Conservation (phyloP, 37 sponge, comb jelly and placozoan genomes). For the Amphimedon queenslandica region DNA sequence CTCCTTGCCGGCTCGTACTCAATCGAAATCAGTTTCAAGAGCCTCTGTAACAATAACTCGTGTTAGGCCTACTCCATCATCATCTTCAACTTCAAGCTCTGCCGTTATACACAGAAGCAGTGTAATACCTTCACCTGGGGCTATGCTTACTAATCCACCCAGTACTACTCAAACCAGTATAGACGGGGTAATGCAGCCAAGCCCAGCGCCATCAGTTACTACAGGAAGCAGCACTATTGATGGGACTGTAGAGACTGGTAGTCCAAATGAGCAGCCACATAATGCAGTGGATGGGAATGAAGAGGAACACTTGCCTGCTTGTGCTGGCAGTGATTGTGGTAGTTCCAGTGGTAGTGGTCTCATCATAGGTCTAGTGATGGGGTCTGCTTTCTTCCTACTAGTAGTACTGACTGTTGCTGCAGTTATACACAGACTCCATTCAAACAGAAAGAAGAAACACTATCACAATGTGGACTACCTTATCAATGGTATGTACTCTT, state of each 20-base stretch:
- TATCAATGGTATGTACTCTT: conserved; percentile 86
- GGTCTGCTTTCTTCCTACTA: conserved; percentile 26
- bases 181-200: too few relatives aligned
- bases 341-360: conserved; percentile 37
- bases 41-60: too few relatives aligned
- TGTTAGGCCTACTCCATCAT: too few relatives aligned
- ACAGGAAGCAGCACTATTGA: neutral
- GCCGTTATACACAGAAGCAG: too few relatives aligned
- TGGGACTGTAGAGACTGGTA: neutral
- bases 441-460: conserved; percentile 20
- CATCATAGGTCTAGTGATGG: conserved; percentile 35
- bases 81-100: too few relatives aligned
- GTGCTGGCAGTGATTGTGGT: conserved; percentile 10
- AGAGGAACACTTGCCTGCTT: too few relatives aligned
- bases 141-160: too few relatives aligned
- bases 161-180: too few relatives aligned
- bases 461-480: conserved; percentile 76
- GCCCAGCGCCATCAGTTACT: too few relatives aligned
- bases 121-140: too few relatives aligned
- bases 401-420: conserved; percentile 29
- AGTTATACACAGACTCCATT: conserved; percentile 11
- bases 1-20: too few relatives aligned
- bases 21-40: too few relatives aligned
- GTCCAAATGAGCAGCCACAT: neutral
- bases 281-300: neutral